phyloP scores from a whole-genome alignment of 2,113 vertebrate genomes.

The Lepus europaeus region DNA sequence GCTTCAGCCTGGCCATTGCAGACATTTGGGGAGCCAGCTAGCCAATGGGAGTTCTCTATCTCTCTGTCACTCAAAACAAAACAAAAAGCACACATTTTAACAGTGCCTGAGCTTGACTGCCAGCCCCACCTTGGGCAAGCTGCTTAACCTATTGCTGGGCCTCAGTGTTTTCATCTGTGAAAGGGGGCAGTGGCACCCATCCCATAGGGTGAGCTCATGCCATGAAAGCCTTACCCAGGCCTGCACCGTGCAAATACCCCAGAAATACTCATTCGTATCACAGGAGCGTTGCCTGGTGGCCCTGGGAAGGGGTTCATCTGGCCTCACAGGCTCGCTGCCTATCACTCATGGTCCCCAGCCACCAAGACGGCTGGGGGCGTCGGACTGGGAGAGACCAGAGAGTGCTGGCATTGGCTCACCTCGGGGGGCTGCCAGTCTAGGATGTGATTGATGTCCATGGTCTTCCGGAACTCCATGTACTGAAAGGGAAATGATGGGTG shows the following conservation, averaged over 20 bases:
- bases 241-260: neutral
- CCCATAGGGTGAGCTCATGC: neutral
- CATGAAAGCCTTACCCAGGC: neutral
- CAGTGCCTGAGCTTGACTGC: neutral
- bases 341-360: neutral
- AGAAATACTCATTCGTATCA: neutral
- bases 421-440: conserved; percentile 93
- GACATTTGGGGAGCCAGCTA: too few relatives aligned
- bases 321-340: neutral
- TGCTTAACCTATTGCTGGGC: neutral
- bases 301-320: neutral
- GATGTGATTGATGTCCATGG: conserved; percentile 92
- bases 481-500: conserved; percentile 76
- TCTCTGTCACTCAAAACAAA: too few relatives aligned
- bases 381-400: neutral
- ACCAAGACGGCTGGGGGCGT: neutral
- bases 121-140: neutral
- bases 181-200: too few relatives aligned
- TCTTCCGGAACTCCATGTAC: conserved; percentile 94
- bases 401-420: conserved; percentile 81
- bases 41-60: too few relatives aligned
- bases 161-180: neutral
- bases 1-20: too few relatives aligned
- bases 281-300: neutral
- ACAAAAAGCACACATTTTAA: too few relatives aligned